Evolutionary conservation across 2,113 vertebrate species (phyloP), one percentile per base, ranked within the genome.

Genomic region (Sinocyclocheilus rhinocerous): DNA sequence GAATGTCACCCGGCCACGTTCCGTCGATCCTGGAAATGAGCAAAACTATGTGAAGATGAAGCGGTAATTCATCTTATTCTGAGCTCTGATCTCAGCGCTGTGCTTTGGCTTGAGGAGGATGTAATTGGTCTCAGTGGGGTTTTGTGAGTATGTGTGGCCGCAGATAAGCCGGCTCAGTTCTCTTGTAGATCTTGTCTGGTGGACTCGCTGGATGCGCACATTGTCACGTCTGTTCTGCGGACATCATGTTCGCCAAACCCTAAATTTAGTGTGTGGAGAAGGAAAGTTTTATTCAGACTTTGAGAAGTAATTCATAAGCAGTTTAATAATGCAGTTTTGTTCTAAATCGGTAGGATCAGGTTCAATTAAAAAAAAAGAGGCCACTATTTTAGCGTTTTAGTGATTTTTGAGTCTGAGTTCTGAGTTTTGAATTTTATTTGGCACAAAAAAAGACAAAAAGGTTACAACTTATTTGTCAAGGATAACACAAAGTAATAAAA

Each of bases 71-170:
- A 91, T 94, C 93, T 92, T 84, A 33, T 78, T 67, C 29, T 15
- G 5, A 65, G 81, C n/a, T 6, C 42, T 57, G 84, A 84, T 86
- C 81, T 84, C 52, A 15, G 24, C 55, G 33, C 20, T 1, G n/a
- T 50, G 55, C 72, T 81, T 67, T 82, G 42, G 84, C 36, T 84
- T 45, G 45, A 45, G 84, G 89, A 86, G 88, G 26, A 16, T 80
- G 88, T 93, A 93, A 94, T 94, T 92, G 92, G 92, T 93, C 89
- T 92, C 92, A 72, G 48, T 10, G 82, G 92, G 91, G 84, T 76
- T 13, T 2, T 50, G 65, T 73, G 81, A 86, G 90, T 88, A 90
- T 79, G 18, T 78, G 84, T 63, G 39, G 22, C 39, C 12, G n/a
- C 11, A 80, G 77, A 63, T 42, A 59, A 79, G 73, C 73, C 20